Percentiles rank a stretch among this genome's conserved stretches.
phyloP scores from a whole-genome alignment of 2,797 vertebrate genomes.

The Iguana delicatissima region DNA sequence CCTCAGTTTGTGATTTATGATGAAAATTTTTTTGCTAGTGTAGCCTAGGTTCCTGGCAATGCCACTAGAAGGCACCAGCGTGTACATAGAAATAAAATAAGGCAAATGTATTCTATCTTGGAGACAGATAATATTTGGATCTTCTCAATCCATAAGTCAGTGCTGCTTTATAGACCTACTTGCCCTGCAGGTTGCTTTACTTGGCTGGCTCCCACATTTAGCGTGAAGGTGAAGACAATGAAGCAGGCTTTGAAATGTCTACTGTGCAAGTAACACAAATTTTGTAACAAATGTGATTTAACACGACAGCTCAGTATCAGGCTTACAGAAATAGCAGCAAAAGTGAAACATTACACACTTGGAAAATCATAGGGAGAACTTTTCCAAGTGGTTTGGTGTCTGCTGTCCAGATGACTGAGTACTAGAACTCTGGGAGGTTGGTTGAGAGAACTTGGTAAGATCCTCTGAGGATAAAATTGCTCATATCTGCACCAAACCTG shows the following conservation, averaged over 20 bases:
- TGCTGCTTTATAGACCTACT: background rate
- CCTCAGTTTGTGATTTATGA: background rate
- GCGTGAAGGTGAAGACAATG: background rate
- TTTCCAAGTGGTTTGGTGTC: too few species aligned
- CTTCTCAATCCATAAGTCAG: background rate
- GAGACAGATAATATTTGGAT: background rate
- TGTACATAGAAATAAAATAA: background rate
- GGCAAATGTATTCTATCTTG: background rate
- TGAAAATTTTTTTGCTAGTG: too few species aligned
- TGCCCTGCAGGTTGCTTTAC: too few species aligned
- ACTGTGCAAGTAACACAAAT: background rate
- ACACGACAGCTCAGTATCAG: background rate
- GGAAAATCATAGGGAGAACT: background rate
- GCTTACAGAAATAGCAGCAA: background rate
- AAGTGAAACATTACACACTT: too few species aligned
- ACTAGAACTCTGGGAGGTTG: background rate
- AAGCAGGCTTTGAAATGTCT: background rate
- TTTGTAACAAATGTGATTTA: background rate
- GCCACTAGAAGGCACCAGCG: too few species aligned
- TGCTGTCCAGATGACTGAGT: too few species aligned
- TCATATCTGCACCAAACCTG: background rate
- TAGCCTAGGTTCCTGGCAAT: background rate
- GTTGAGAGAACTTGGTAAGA: background rate
- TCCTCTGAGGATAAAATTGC: background rate
- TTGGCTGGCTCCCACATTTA: background rate